These are phyloP conservation scores for Prionailurus bengalensis DNA, from an alignment of 2,113 vertebrate species.

Conservation along the genomic window DNA sequence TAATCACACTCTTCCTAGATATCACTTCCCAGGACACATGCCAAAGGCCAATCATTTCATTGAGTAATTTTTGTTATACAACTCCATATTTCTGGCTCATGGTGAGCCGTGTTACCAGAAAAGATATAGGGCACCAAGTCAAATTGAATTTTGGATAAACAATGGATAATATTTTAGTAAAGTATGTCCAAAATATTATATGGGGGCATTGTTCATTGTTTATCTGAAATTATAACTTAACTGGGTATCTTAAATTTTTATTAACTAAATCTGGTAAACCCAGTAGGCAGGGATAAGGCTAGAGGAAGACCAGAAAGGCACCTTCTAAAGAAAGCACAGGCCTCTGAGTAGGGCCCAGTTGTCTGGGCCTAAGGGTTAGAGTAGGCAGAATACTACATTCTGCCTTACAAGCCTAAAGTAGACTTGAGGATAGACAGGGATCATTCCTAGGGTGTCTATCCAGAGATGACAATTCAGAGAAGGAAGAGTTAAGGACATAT, in stretches of 20 bases:
- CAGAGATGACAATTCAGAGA: background rate
- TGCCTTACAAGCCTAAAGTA: background rate
- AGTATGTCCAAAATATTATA: background rate
- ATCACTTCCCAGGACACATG: background rate
- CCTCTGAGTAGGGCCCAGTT: background rate
- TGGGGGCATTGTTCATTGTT: background rate
- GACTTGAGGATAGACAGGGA: background rate
- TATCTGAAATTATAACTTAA: constrained; percentile 26
- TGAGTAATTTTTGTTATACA: background rate
- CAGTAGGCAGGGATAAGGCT: background rate
- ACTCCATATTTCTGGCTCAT: background rate
- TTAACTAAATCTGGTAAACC: background rate
- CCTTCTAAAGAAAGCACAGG: background rate
- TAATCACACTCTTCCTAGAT: background rate
- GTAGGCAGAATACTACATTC: background rate
- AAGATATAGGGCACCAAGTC: background rate
- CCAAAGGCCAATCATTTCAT: background rate
- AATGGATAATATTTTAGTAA: background rate
- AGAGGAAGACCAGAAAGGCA: background rate
- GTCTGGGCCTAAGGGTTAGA: background rate
- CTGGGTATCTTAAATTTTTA: background rate
- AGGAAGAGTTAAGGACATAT: background rate
- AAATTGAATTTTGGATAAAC: constrained; percentile 45
- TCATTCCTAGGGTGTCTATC: background rate
- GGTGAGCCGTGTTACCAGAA: background rate